Base-by-base conservation (phyloP, 2,113 vertebrate species). In the Dolichallabes microphthalmus region DNA sequence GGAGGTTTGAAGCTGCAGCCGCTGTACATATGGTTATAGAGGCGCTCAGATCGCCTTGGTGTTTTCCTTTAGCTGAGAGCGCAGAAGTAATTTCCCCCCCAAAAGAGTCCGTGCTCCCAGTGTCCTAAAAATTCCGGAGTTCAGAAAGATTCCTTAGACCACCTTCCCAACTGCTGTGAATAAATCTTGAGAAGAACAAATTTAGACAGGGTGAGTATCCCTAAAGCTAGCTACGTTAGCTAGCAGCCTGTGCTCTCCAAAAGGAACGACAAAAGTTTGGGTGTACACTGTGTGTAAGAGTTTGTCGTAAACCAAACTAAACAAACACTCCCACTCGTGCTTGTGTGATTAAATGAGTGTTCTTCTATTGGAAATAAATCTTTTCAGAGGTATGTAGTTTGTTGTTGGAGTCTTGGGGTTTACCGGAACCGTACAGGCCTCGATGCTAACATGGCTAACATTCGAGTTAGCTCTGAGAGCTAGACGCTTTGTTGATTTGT, bases 141-240 rank as follows among this genome's bases (percentile, higher is more conserved):
- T 82, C 82, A 90, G 83, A 89, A 90, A 90, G 84, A 78, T 84
- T 85, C n/a, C 14, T 87, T 74, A 84, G 84, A 87, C 83, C 89
- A 87, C 85, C 77, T 69, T 82, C 87, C 89, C 73, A 88, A 82
- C 89, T 89, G 89, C 80, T 88, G 89, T 87, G 89, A 89, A 86
- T 88, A 86, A 85, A 83, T 87, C 87, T 89, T 87, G 89, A 90
- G 90, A 89, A 87, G 89, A 89, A 86, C 88, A 73, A 69, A 75
- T 87, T 84, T 82, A 92, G 88, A 87, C 90, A 90, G 90, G 91
- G 92, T 92, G 89, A 92, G 91, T 92, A 91, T 91, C 90, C 90
- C 89, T 86, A 82, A 83, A 90, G 87, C 86, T 91, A 87, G 39
- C 75, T 13, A 20, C 27, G 27, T 50, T 81, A 75, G 78, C 68